Evolutionary conservation across 2,113 vertebrate species (phyloP).

Genomic region (Chaetops frenatus): DNA sequence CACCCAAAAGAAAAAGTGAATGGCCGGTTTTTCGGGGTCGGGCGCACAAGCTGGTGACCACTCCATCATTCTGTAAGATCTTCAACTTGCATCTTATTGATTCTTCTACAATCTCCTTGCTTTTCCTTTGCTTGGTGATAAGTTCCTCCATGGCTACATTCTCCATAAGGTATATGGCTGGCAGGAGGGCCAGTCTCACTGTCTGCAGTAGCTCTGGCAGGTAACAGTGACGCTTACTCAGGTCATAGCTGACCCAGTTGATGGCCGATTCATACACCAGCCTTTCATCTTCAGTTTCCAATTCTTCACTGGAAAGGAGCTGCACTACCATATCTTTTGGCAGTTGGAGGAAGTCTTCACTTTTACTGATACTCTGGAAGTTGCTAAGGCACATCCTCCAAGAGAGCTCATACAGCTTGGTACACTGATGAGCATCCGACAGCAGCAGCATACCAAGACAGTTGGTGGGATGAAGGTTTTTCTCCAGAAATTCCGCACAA

Average conservation of each 20-base stretch:
- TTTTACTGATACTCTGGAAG: constrained; percentile 79
- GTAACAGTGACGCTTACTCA: constrained; percentile 76
- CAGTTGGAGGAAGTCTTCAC: constrained; percentile 79
- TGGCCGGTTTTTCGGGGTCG: constrained; percentile 80
- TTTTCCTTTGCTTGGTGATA: constrained; percentile 79
- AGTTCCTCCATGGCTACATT: constrained; percentile 82
- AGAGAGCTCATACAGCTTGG: constrained; percentile 78
- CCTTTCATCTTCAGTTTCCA: constrained; percentile 80
- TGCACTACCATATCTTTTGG: constrained; percentile 82
- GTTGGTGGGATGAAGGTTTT: constrained; percentile 81
- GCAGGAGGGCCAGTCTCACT: constrained; percentile 76
- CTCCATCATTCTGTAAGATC: constrained; percentile 80
- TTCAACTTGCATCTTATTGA: constrained; percentile 80
- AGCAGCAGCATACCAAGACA: constrained; percentile 81
- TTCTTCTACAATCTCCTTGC: constrained; percentile 82
- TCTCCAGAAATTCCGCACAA: constrained; percentile 81
- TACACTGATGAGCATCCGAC: constrained; percentile 80
- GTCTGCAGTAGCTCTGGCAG: constrained; percentile 77
- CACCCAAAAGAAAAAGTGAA: constrained; percentile 78
- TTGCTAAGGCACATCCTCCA: constrained; percentile 84
- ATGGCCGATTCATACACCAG: constrained; percentile 79
- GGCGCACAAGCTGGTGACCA: constrained; percentile 80
- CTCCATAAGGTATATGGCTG: constrained; percentile 84
- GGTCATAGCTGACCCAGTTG: constrained; percentile 79
- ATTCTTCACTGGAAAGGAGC: constrained; percentile 78